Base-by-base conservation (phyloP, 2,797 vertebrate species). In the Cygnus olor region DNA sequence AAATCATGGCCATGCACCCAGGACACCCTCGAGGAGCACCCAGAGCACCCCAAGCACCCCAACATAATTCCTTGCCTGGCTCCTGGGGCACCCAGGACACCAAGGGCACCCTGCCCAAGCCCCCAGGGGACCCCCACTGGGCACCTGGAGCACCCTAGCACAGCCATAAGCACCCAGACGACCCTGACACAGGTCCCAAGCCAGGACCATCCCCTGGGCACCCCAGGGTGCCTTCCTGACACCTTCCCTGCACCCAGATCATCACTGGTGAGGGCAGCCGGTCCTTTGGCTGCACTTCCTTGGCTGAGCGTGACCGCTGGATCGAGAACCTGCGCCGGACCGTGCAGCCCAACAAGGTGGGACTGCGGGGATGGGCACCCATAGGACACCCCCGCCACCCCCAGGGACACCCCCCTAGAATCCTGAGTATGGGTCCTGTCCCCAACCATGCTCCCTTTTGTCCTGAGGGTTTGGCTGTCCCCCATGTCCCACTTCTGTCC, bases 201-300 rank as follows among this genome's bases (percentile, higher is more conserved):
- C 32, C 32, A 45, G 12, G 28, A 14, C n/a, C 32, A 45, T 14
- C n/a, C 10, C 6, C 17, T 4, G 25, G n/a, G 21, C 38, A 73
- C 24, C 60, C 40, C 3, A 4, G 30, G 54, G 51, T 60, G 82
- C 70, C 42, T 12, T 19, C 10, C 24, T 21, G 63, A 47, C 22
- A 18, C 76, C 16, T 30, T 22, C 36, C 51, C 7, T 7, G 25
- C 10, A 11, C 27, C 44, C 85, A 99, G 99, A 98, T 99, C 65
- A 99, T 99, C 47, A 99, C 98, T 73, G 97, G 97, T 0, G 98
- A 98, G 53, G 98, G 98, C 84, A 99, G 98, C 80, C 98, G 98
- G 90, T 99, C 99, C 95, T 99, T 99, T 38, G 98, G 98, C n/a
- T 99, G 99, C 95, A 94, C 98, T 11, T 99, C 99, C 1, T 98